These are phyloP conservation scores for Piaya cayana DNA, from an alignment of 2,113 vertebrate species.

Conservation along the genomic window DNA sequence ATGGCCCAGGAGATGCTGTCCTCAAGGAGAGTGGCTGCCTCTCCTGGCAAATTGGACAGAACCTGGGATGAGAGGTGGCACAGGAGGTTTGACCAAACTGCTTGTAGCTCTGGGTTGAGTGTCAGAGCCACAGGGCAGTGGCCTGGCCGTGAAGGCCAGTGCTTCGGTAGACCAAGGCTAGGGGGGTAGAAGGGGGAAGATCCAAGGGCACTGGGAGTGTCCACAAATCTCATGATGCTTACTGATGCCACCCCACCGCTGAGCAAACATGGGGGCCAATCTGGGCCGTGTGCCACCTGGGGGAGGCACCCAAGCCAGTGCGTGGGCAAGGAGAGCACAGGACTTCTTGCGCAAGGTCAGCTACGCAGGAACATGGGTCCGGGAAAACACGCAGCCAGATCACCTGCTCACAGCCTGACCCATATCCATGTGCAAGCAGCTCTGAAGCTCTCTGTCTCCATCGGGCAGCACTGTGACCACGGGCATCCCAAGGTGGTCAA, in stretches of 20 bases:
- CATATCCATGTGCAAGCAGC: background rate
- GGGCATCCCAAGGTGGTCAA: background rate
- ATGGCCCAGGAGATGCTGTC: background rate
- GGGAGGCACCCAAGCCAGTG: background rate
- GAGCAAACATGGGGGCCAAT: background rate
- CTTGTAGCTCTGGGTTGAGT: background rate
- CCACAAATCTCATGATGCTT: background rate
- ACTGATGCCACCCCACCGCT: background rate
- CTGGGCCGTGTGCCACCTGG: background rate
- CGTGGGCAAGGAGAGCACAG: background rate
- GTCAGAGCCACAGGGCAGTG: background rate
- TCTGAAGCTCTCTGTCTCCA: background rate
- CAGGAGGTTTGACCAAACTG: background rate
- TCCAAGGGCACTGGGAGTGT: constrained; percentile 19
- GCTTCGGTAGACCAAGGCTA: fast-evolving
- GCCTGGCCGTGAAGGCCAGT: background rate
- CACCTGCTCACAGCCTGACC: background rate
- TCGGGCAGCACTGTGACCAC: fast-evolving
- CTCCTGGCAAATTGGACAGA: fast-evolving
- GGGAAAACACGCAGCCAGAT: background rate
- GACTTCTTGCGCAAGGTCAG: constrained; percentile 27
- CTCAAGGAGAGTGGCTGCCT: background rate
- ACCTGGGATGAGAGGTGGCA: background rate
- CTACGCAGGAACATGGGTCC: background rate
- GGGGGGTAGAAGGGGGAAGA: background rate